Evolutionary conservation across 2,888 invertebrate genomes (phyloP).

Genomic region (Scelioninae gen. 2): DNA sequence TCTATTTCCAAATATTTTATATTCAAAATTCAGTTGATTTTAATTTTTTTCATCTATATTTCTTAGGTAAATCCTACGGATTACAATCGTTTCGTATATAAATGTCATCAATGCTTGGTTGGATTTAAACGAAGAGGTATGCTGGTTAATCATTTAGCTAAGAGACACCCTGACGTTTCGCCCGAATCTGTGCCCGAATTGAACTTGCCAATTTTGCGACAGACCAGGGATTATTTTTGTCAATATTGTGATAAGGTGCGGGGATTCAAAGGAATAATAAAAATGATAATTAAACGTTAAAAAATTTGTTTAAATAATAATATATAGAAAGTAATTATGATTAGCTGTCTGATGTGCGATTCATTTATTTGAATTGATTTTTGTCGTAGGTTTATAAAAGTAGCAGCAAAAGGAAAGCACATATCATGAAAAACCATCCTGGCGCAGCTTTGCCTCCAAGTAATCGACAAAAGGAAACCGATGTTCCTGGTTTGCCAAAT

Average conservation of each 20-base stretch:
- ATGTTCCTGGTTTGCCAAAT: constrained; percentile 77
- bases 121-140: constrained; percentile 90
- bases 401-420: constrained; percentile 88
- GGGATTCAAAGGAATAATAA: neutral
- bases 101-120: constrained; percentile 84
- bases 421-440: constrained; percentile 89
- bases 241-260: constrained; percentile 88
- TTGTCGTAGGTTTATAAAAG: constrained; percentile 88
- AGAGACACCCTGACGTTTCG: constrained; percentile 82
- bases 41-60: too few relatives aligned
- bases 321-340: too few relatives aligned
- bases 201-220: constrained; percentile 85
- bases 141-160: constrained; percentile 90
- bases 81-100: constrained; percentile 85
- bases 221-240: constrained; percentile 88
- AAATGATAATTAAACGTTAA: constrained; percentile 1
- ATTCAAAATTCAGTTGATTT: too few relatives aligned
- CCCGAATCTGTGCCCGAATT: constrained; percentile 84
- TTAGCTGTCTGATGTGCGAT: too few relatives aligned
- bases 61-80: constrained; percentile 77
- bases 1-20: too few relatives aligned
- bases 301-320: too few relatives aligned
- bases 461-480: constrained; percentile 75
- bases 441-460: constrained; percentile 82
- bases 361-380: too few relatives aligned